These are phyloP conservation scores for Brachionus paranguensis DNA, from an alignment of 1,140 invertebrate genomes.

Conservation along the genomic window DNA sequence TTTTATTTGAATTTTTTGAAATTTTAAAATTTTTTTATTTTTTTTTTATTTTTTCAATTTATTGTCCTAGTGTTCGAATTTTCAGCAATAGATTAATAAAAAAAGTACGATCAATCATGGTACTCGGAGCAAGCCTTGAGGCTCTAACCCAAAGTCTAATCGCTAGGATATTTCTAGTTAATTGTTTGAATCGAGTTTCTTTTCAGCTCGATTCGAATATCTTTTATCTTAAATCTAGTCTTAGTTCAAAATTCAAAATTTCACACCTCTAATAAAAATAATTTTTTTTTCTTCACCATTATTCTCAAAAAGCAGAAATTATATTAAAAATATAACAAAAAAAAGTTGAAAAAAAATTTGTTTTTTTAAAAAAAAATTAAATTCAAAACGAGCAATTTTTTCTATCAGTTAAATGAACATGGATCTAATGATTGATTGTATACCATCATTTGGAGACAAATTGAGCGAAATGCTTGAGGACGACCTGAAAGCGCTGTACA, in stretches of 20 bases:
- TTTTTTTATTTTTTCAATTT: not conserved
- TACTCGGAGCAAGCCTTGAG: not conserved
- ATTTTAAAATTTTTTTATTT: not conserved
- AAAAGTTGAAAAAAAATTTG: not conserved
- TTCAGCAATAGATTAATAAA: not conserved
- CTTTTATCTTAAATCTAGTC: not conserved
- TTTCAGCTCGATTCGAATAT: not conserved
- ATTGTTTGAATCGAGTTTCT: not conserved
- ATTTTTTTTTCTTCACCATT: not conserved
- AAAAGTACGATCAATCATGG: not conserved
- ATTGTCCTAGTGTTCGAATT: not conserved
- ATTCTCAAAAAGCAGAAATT: not conserved
- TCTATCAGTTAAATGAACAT: conserved; percentile 13
- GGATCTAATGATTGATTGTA: conserved; percentile 38
- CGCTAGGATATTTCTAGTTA: not conserved
- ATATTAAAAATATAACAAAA: conserved; percentile 4
- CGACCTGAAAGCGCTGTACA: not conserved
- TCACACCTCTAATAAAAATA: not conserved
- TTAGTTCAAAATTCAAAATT: not conserved
- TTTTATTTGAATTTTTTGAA: not conserved
- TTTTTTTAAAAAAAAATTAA: not conserved
- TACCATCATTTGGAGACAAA: conserved; percentile 16
- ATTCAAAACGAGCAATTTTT: not conserved
- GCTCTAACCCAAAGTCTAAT: not conserved
- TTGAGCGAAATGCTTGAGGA: conserved; percentile 38